These are phyloP conservation scores for Melinaea marsaeus DNA, from an alignment of 2,888 invertebrate genomes.

Conservation along the genomic window DNA sequence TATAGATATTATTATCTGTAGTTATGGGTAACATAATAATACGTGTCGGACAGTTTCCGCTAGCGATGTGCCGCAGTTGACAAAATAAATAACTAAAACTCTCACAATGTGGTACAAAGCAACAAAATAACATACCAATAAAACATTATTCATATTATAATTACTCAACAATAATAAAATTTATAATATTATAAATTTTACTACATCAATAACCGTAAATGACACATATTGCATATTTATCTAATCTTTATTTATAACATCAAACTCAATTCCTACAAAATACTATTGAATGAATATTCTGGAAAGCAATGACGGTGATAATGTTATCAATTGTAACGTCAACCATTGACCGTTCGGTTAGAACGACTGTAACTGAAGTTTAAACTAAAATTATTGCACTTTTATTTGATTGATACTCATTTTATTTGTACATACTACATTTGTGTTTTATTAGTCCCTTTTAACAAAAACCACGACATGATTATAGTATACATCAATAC, in stretches of 20 bases:
- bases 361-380: too few species aligned
- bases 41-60: slow-evolving; percentile 1
- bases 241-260: slow-evolving; percentile 1
- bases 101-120: neutral
- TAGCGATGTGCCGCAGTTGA: neutral
- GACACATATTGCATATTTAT: neutral
- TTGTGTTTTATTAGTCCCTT: neutral
- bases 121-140: too few species aligned
- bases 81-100: neutral
- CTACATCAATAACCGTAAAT: neutral
- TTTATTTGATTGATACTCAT: too few species aligned
- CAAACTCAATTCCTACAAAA: slow-evolving; percentile 2
- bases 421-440: too few species aligned
- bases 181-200: neutral
- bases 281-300: neutral
- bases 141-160: too few species aligned
- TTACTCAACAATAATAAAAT: too few species aligned
- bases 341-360: too few species aligned
- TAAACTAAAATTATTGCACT: too few species aligned
- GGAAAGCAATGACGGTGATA: too few species aligned
- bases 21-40: slow-evolving; percentile 7
- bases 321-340: too few species aligned
- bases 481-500: too few species aligned
- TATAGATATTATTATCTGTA: slow-evolving; percentile 1
- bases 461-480: neutral